These are phyloP conservation scores for Drosophila robusta DNA, from an alignment of 2,888 invertebrate genomes.

Conservation along the genomic window DNA sequence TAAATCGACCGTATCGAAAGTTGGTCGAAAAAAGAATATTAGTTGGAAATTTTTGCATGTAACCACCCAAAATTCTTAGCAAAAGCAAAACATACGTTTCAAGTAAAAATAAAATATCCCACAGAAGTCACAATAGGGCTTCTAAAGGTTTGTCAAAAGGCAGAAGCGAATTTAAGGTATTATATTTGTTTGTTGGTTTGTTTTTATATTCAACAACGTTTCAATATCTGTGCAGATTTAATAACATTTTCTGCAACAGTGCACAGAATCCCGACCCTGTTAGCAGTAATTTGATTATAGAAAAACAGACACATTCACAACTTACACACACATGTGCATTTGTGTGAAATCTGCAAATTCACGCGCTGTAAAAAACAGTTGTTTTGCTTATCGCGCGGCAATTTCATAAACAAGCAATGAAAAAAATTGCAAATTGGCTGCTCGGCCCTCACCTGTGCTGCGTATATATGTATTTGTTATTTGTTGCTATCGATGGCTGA, in stretches of 20 bases:
- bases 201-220: conserved; percentile 6
- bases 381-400: conserved; percentile 24
- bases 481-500: conserved; percentile 51
- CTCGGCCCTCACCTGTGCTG: conserved; percentile 21
- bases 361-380: conserved; percentile 38
- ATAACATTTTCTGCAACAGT: conserved; percentile 39
- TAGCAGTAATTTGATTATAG: conserved; percentile 39
- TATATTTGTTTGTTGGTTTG: not conserved
- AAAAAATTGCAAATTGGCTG: conserved; percentile 43
- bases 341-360: conserved; percentile 6
- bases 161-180: too few species aligned
- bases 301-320: conserved; percentile 10
- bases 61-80: too few species aligned
- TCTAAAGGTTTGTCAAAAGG: too few species aligned
- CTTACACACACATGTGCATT: not conserved
- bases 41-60: too few species aligned
- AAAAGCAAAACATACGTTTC: too few species aligned
- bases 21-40: too few species aligned
- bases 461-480: conserved; percentile 28
- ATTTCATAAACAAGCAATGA: conserved; percentile 35
- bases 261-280: conserved; percentile 13
- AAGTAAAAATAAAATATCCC: not conserved
- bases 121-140: not conserved
- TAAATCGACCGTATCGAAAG: too few species aligned
- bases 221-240: conserved; percentile 23